These are phyloP conservation scores for Battus philenor DNA, from an alignment of 1,140 invertebrate species.

Conservation along the genomic window DNA sequence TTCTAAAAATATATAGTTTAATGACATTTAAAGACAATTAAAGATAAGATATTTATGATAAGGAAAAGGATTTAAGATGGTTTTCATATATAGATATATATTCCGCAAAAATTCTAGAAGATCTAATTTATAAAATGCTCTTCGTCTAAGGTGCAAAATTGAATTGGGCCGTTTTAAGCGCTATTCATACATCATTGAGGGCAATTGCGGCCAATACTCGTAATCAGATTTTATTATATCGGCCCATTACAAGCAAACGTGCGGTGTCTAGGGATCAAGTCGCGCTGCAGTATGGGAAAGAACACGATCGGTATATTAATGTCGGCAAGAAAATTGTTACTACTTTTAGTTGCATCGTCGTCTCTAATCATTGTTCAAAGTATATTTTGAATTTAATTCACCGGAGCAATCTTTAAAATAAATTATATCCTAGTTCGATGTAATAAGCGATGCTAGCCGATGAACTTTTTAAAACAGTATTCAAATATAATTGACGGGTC, in stretches of 20 bases:
- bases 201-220: conserved; percentile 41
- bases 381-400: conserved; percentile 11
- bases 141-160: conserved; percentile 35
- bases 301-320: conserved; percentile 40
- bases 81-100: too few relatives aligned
- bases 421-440: too few relatives aligned
- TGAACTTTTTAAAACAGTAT: too few relatives aligned
- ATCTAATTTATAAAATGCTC: conserved; percentile 9
- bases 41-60: too few relatives aligned
- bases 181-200: conserved; percentile 49
- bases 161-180: conserved; percentile 44
- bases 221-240: conserved; percentile 62
- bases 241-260: conserved; percentile 56
- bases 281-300: conserved; percentile 39
- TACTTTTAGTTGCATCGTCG: conserved; percentile 11
- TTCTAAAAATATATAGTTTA: too few relatives aligned
- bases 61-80: too few relatives aligned
- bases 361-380: conserved; percentile 2
- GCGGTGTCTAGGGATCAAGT: conserved; percentile 46
- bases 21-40: too few relatives aligned
- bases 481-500: too few relatives aligned
- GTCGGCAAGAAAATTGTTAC: conserved; percentile 18
- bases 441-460: too few relatives aligned
- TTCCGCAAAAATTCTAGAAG: too few relatives aligned
- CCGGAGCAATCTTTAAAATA: conserved; percentile 1